Base-by-base conservation (phyloP, 2,797 vertebrate genomes). In the Danio choprae region DNA sequence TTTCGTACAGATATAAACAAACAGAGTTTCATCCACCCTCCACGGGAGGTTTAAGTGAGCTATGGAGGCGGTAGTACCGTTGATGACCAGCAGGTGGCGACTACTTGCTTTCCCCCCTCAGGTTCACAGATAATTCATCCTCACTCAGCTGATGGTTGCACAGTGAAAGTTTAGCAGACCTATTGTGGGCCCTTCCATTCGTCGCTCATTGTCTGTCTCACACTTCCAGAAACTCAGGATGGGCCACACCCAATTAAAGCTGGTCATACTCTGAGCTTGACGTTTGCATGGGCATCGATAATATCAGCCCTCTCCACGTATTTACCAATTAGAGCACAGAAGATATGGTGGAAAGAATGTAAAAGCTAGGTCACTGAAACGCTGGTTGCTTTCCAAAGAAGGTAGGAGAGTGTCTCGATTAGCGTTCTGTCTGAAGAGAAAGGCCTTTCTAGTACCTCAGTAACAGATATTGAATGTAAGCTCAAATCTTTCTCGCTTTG, bases 391-490 rank as follows among this genome's bases (percentile, higher is more conserved):
- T 92, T 92, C 90, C 90, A 92, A 92, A 93, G 89, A 90, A 90
- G 88, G 70, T 48, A 46, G 46, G 77, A 80, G 74, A 73, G 86
- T 80, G 89, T 93, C 90, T 93, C 89, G 92, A 92, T 90, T 85
- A 85, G 89, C 89, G 87, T 93, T 90, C 90, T 91, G 90, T 91
- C 89, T 92, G 90, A 89, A 84, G 91, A 90, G 92, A 91, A 93
- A 91, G 90, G 92, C 91, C 92, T 92, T 91, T 92, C 89, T 93
- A 94, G 93, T 95, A 95, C 94, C 94, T 95, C 94, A 95, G 92
- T 93, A 94, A 94, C 94, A 94, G 93, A 94, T 95, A 94, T 94
- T 95, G 94, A 95, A 95, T 95, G 94, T 95, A 95, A 93, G 89
- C 89, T 93, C 91, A 88, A 90, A 90, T 90, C 88, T 91, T 80